Percentiles rank a stretch among this genome's conserved stretches.
Conservation (phyloP, 1,140 invertebrate genomes). For the Antheraea pernyi region DNA sequence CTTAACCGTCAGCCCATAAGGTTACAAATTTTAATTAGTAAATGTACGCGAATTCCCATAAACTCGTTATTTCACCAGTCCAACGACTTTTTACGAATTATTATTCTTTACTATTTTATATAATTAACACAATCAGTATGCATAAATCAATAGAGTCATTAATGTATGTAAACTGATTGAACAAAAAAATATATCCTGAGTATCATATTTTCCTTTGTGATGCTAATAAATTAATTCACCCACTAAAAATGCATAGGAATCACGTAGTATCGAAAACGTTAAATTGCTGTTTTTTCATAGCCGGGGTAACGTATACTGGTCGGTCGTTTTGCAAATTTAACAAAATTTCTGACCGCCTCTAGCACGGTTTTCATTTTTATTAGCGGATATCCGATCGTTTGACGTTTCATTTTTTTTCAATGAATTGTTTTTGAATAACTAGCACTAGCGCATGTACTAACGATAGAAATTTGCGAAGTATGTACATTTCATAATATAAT, state of each 20-base stretch:
- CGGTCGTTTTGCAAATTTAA: constrained; percentile 69
- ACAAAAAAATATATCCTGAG: too few species aligned
- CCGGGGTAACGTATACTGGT: constrained; percentile 39
- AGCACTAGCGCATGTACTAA: constrained; percentile 36
- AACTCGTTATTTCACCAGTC: too few species aligned
- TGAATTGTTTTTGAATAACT: constrained; percentile 48
- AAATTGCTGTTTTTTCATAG: constrained; percentile 27
- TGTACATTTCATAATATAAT: too few species aligned
- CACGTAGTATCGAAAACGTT: not conserved
- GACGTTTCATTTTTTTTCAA: constrained; percentile 17
- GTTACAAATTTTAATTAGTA: too few species aligned
- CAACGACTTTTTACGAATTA: too few species aligned
- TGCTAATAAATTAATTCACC: not conserved
- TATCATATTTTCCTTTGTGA: not conserved
- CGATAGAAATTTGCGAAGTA: too few species aligned
- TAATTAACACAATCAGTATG: too few species aligned
- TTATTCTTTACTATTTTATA: too few species aligned
- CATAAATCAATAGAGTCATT: too few species aligned
- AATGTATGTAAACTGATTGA: too few species aligned
- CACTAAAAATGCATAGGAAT: constrained; percentile 5
- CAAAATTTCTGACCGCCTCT: constrained; percentile 63
- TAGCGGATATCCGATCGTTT: constrained; percentile 53
- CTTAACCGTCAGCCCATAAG: too few species aligned
- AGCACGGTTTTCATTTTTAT: constrained; percentile 62
- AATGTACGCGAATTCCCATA: too few species aligned